Evolutionary conservation across 2,113 vertebrate species (phyloP).

Genomic region (Ifrita kowaldi): DNA sequence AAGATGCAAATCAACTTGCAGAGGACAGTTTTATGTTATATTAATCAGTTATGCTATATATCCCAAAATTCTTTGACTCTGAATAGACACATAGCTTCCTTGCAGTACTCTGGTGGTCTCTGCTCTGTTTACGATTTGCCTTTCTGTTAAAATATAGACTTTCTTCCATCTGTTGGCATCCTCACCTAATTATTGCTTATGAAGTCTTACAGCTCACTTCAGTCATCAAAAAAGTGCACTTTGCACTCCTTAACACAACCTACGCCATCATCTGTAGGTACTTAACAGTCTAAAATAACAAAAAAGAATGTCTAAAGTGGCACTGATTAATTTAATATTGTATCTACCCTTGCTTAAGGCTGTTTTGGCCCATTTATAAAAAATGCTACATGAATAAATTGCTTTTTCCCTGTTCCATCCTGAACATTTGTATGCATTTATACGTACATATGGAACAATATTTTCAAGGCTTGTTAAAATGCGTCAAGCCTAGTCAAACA

Average conservation of each 20-base stretch:
- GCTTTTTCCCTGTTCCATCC: background rate
- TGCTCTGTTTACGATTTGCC: background rate
- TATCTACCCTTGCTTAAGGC: background rate
- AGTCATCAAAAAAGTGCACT: slow-evolving; percentile 4
- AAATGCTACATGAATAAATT: background rate
- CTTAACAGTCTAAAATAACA: slow-evolving; percentile 1
- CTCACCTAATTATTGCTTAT: slow-evolving; percentile 1
- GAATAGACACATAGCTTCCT: background rate
- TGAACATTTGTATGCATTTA: background rate
- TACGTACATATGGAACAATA: background rate
- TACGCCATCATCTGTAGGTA: background rate
- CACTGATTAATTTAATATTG: background rate
- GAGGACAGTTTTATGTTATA: background rate
- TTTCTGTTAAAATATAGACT: background rate
- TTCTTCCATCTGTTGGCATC: slow-evolving; percentile 19
- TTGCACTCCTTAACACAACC: slow-evolving; percentile 7
- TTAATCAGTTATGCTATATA: background rate
- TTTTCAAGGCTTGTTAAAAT: background rate
- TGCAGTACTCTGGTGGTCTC: background rate
- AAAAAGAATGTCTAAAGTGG: background rate
- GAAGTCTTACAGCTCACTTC: background rate
- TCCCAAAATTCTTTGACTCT: background rate
- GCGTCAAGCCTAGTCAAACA: background rate
- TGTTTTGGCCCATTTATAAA: background rate
- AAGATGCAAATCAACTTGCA: background rate